Percentiles rank a stretch among this genome's conserved stretches.
phyloP scores from a whole-genome alignment of 2,797 vertebrate species.

The Sylvia borin region DNA sequence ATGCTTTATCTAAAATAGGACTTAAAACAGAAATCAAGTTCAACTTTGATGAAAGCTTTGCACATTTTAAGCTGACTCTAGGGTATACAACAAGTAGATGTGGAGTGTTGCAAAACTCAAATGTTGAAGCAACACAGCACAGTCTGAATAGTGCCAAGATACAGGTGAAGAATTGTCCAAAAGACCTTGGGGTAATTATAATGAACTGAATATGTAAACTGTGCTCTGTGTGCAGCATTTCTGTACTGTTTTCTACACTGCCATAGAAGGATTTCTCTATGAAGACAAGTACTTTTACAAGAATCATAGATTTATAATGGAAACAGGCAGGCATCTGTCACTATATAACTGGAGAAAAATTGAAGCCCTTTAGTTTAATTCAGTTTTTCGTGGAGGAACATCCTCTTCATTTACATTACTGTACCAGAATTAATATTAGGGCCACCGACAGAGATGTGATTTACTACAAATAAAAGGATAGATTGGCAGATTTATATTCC shows the following conservation, averaged over 20 bases:
- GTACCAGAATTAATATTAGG: neutral
- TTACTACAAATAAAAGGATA: conserved; percentile 27
- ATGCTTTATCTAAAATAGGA: conserved; percentile 31
- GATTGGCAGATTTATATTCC: conserved; percentile 48
- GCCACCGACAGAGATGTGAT: conserved; percentile 25
- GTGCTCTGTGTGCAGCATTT: neutral
- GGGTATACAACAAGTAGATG: neutral
- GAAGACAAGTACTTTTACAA: neutral
- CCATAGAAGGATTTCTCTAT: neutral
- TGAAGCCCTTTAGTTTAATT: neutral
- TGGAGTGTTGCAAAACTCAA: neutral
- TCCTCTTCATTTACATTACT: conserved; percentile 30
- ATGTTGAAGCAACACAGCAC: neutral
- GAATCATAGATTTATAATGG: neutral
- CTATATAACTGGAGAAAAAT: neutral
- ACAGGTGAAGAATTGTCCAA: neutral
- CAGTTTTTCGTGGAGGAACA: neutral
- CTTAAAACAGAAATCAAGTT: conserved; percentile 7
- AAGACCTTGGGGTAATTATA: conserved; percentile 12
- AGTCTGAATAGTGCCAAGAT: neutral
- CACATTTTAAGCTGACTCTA: neutral
- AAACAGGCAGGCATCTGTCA: neutral
- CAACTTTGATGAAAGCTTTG: conserved; percentile 15
- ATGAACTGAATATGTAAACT: conserved; percentile 26
- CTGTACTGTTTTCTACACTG: neutral